These are phyloP conservation scores for Epinotia nisella DNA, from an alignment of 2,888 invertebrate species.

Conservation along the genomic window DNA sequence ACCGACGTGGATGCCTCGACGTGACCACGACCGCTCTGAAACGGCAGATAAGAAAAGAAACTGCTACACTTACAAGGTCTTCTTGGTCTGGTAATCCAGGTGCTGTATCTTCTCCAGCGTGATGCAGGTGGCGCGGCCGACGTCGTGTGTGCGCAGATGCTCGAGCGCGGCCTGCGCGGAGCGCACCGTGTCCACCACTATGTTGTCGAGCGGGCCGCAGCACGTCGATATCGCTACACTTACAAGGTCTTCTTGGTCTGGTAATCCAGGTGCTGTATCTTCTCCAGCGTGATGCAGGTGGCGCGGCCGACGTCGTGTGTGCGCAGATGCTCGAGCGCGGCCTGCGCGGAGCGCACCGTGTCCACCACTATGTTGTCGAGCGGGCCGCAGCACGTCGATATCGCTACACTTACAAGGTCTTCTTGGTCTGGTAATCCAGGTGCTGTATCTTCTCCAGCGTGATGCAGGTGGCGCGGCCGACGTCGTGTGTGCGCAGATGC, in stretches of 20 bases:
- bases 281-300: slow-evolving; percentile 95
- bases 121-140: slow-evolving; percentile 95
- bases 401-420: slow-evolving; percentile 61
- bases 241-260: slow-evolving; percentile 57
- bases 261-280: slow-evolving; percentile 86
- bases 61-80: slow-evolving; percentile 61
- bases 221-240: slow-evolving; percentile 97
- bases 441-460: slow-evolving; percentile 93
- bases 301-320: slow-evolving; percentile 91
- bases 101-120: slow-evolving; percentile 93
- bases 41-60: too few relatives aligned
- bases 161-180: slow-evolving; percentile 94
- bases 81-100: slow-evolving; percentile 62
- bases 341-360: slow-evolving; percentile 92
- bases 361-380: slow-evolving; percentile 97
- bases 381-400: slow-evolving; percentile 93
- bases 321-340: slow-evolving; percentile 93
- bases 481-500: slow-evolving; percentile 89
- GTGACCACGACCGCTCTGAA: too few relatives aligned
- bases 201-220: slow-evolving; percentile 94
- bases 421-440: slow-evolving; percentile 62
- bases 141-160: slow-evolving; percentile 89
- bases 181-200: slow-evolving; percentile 94
- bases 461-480: slow-evolving; percentile 95
- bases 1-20: too few relatives aligned